Conservation (phyloP, 1,140 invertebrate genomes). For the Brachionus koreanus region DNA sequence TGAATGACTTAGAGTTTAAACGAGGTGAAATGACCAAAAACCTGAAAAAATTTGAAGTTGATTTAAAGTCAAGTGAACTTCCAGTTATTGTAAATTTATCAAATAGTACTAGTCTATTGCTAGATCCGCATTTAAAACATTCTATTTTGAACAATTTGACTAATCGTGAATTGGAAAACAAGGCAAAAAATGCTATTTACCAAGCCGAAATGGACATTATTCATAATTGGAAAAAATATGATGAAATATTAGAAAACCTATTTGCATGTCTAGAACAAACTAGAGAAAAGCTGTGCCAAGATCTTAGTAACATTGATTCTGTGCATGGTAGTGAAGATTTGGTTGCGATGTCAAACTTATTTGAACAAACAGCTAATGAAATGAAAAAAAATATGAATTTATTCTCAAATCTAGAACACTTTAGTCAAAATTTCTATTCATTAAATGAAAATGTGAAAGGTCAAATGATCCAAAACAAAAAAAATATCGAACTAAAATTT, state of each 20-base stretch:
- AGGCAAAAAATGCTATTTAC: neutral
- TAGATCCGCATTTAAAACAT: neutral
- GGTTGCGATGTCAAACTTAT: neutral
- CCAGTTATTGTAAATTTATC: neutral
- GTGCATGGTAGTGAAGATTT: neutral
- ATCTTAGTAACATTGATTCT: neutral
- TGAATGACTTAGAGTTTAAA: neutral
- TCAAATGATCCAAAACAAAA: neutral
- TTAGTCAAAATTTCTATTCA: neutral
- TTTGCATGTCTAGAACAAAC: neutral
- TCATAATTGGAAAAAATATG: conserved; percentile 9
- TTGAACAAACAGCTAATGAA: neutral
- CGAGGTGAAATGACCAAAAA: neutral
- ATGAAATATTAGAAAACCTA: neutral
- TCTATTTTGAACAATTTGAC: neutral
- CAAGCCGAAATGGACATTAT: conserved; percentile 1
- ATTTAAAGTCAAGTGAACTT: neutral
- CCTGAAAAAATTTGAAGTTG: conserved; percentile 9
- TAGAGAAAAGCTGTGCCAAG: neutral
- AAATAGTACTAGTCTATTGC: neutral
- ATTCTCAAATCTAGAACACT: neutral
- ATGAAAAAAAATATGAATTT: neutral
- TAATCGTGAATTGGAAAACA: neutral
- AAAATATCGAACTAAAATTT: neutral
- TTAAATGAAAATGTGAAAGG: neutral